Percentiles rank a stretch among this genome's conserved stretches.
These are phyloP conservation scores for Australoheros facetus DNA, from an alignment of 2,797 vertebrate species.

Conservation along the genomic window DNA sequence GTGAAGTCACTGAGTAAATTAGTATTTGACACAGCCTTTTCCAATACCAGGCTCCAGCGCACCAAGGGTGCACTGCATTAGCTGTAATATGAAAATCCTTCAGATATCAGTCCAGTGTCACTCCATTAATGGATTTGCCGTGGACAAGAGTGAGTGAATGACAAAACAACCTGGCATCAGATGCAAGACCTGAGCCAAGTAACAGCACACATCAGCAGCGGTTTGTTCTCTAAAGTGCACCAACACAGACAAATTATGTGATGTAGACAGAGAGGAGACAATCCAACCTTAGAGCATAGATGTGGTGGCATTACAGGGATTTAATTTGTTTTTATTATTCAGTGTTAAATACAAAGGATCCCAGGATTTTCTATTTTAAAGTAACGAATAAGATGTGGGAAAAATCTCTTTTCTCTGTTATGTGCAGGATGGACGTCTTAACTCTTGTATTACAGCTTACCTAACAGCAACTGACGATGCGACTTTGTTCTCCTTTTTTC, in stretches of 20 bases:
- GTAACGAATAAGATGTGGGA: background rate
- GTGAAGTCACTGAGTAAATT: constrained; percentile 46
- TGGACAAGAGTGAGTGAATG: constrained; percentile 31
- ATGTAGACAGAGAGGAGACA: constrained; percentile 9
- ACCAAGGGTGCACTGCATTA: constrained; percentile 17
- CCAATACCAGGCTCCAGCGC: constrained; percentile 4
- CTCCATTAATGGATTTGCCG: constrained; percentile 31
- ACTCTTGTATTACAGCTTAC: background rate
- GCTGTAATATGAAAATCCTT: constrained; percentile 43
- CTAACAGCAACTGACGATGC: background rate
- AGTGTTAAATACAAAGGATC: background rate
- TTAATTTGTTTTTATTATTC: background rate
- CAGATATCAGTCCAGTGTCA: constrained; percentile 44
- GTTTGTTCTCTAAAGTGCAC: constrained; percentile 7
- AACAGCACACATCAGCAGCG: constrained; percentile 25
- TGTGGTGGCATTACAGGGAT: constrained; percentile 6
- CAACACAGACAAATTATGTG: constrained; percentile 2
- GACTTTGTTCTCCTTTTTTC: background rate
- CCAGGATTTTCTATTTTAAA: background rate
- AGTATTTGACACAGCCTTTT: constrained; percentile 40
- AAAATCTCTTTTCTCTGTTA: background rate
- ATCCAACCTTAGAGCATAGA: background rate
- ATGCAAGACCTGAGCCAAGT: constrained; percentile 34
- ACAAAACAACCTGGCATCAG: constrained; percentile 57
- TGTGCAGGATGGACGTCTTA: background rate